Evolutionary conservation across 2,888 invertebrate species (phyloP), one percentile per base, ranked within the genome.

Genomic region (Protodeltote pygarga): DNA sequence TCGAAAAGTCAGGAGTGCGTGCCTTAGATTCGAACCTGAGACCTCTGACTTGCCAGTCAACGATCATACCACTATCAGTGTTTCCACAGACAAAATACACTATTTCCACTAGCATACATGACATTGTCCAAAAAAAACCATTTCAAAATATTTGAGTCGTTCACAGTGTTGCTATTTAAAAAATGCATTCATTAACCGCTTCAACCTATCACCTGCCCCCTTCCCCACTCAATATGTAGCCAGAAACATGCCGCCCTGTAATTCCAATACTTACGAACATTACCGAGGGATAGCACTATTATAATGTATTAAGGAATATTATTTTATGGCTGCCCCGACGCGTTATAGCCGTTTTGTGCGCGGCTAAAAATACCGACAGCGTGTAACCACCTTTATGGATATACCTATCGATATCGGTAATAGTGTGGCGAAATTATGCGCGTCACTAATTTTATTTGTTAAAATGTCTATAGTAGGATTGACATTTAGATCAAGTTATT

Each of bases 251-350:
- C 90, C 90, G 91, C 90, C 89, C 89, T 91, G 85, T 91, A 91
- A 91, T 90, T 90, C 89, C 86, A 88, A 88, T 89, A 84, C 89
- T 89, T 89, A 89, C 78, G 84, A 85, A 84, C 86, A 91, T 92
- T 92, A 92, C 85, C 87, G 46, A 81, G 77, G 81, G 81, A 83
- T 84, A 83, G 85, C 87, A 87, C 91, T 90, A 91, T 92, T 92
- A 92, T 92, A 90, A 91, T 87, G 89, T 91, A 91, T 91, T 89
- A 92, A 86, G 89, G 84, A 85, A 81, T 92, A 91, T 91, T 91
- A 92, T 92, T 89, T 89, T 85, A 89, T 81, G 85, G 84, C 81
- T 77, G 82, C 76, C 75, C 77, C 77, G 73, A 75, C 75, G 74
- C 85, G 84, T 89, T 89, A 89, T 83, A 81, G 85, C 71, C 77